Base-by-base conservation (phyloP, 2,797 vertebrate genomes). In the Tarsius wallacei region DNA sequence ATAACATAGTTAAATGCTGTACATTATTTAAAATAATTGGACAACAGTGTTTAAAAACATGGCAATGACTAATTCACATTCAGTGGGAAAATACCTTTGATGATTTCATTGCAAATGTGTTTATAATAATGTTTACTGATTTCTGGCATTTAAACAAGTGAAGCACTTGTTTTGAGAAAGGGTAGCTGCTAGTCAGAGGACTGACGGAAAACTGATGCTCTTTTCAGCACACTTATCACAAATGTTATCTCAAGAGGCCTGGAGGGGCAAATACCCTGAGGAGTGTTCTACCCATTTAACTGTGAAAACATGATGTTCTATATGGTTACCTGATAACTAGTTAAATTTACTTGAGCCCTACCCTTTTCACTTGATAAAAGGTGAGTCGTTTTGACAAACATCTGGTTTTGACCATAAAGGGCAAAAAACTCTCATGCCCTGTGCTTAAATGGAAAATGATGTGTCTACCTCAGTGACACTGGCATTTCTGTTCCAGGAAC, bases 1-100 rank as follows among this genome's bases (percentile, higher is more conserved):
- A 87, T 90, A 83, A 83, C 47, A 77, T 13, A 86, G 63, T 47
- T 83, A 85, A 96, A 71, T 73, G 21, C 47, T 49, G 73, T 61
- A 47, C 76, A 63, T 78, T 87, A 83, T 83, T 97, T 96, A 78
- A 96, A 96, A 66, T 78, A 94, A 94, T 68, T 80, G 73, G 74
- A 76, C 70, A 81, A 33, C 64, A 22, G 33, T 64, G 28, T 89
- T 96, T 95, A 61, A 94, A 91, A 96, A 97, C 73, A 91, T 19
- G 26, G 64, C 53, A 70, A 55, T 61, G 92, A 93, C 74, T 83
- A 94, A 96, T 85, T 84, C 53, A 73, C 15, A 36, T 94, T 74
- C 31, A 19, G 55, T 81, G 87, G 93, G 85, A 87, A 96, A 93
- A 94, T 53, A 89, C 59, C 70, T 91, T 95, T 53, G 89, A 96